Evolutionary conservation across 2,888 invertebrate species (phyloP), one percentile per base, ranked within the genome.

Genomic region (Drosophila colorata): DNA sequence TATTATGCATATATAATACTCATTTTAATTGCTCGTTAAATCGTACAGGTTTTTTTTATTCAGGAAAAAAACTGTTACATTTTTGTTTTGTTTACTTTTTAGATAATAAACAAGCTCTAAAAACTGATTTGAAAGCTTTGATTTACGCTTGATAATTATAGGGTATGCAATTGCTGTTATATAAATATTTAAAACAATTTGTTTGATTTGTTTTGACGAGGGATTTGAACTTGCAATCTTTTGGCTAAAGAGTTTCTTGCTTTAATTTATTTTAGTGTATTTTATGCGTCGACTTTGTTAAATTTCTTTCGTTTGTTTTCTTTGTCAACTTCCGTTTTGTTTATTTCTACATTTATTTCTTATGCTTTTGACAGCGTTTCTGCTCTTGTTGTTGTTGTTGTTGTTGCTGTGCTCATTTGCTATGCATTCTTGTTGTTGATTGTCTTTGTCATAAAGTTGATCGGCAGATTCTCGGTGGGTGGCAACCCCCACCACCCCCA

Each of bases 261-360:
- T 13, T 28, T 1, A 13, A 13, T 20, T 20, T 11, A 1, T 23
- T 47, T 11, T 53, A 65, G 57, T 44, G 74, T 69, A 69, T 78
- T 38, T 20, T 18, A 16, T 16, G 16, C 8, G 23, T 2, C 78
- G 78, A 52, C 74, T 46, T 41, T 20, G 31, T n/a, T 18, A 11
- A 0, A 9, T 60, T 51, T 18, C n/a, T 13, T 4, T 31, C 9
- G 51, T n/a, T 65, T 78, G 74, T 78, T 78, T 64, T 78, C 70
- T 74, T 82, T 75, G 77, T 69, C 77, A 80, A 86, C 83, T 88
- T 82, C 78, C 87, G 87, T 69, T 84, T 74, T 71, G 74, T 68
- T 87, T 68, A 64, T 58, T n/a, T n/a, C n/a, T n/a, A n/a, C n/a
- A n/a, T n/a, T 66, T 68, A 71, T 71, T 80, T 78, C 69, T 52